Evolutionary conservation across 2,888 invertebrate species (phyloP).

Genomic region (Galerucella pusilla): DNA sequence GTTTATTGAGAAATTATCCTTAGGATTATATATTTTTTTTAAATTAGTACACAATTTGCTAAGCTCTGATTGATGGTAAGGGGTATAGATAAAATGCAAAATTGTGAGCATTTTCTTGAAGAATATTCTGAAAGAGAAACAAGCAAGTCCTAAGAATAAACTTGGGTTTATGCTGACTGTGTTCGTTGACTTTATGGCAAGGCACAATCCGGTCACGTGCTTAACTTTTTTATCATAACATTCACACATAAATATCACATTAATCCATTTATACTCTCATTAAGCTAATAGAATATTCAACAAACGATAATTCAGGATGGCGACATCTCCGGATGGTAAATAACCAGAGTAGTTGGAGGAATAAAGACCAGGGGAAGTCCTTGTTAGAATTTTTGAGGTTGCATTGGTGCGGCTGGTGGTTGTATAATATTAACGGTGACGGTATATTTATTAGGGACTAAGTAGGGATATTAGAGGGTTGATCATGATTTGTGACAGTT

Average conservation of each 20-base stretch:
- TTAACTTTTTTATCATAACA: conserved; percentile 56
- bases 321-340: conserved; percentile 13
- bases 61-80: too few relatives aligned
- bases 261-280: conserved; percentile 25
- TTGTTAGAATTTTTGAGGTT: conserved; percentile 42
- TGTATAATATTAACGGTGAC: conserved; percentile 19
- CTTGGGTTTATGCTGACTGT: too few relatives aligned
- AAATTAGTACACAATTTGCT: too few relatives aligned
- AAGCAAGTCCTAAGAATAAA: too few relatives aligned
- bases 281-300: conserved; percentile 19
- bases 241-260: conserved; percentile 58
- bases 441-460: conserved; percentile 23
- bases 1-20: too few relatives aligned
- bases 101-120: too few relatives aligned
- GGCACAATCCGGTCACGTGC: conserved; percentile 43
- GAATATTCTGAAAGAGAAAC: too few relatives aligned
- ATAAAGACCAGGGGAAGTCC: not conserved
- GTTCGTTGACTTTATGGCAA: not conserved
- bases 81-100: too few relatives aligned
- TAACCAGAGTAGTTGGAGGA: not conserved
- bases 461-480: conserved; percentile 30
- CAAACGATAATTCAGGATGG: conserved; percentile 22
- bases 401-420: conserved; percentile 26
- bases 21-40: too few relatives aligned
- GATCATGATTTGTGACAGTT: conserved; percentile 26